Conservation (phyloP, 2,888 invertebrate genomes). For the Trichopoda pennipes region DNA sequence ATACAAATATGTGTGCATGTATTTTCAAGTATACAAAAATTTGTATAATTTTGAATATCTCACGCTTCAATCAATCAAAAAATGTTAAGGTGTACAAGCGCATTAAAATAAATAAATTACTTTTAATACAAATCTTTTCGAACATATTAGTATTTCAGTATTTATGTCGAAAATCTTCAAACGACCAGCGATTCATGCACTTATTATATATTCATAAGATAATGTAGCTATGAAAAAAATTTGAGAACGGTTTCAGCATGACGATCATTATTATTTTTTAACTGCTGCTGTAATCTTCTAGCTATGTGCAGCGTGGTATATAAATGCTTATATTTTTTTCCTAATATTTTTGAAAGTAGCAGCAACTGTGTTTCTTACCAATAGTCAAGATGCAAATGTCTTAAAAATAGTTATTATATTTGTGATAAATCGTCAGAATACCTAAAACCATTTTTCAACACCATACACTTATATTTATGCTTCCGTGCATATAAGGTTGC, state of each 20-base stretch:
- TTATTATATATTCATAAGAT: background rate
- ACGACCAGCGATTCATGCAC: conserved; percentile 8
- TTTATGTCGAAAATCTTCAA: conserved; percentile 1
- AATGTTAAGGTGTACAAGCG: conserved; percentile 1
- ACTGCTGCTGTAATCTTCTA: too few relatives aligned
- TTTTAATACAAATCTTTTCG: conserved; percentile 24
- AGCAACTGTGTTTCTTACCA: too few relatives aligned
- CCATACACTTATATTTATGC: too few relatives aligned
- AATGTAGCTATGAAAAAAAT: background rate
- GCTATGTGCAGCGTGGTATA: too few relatives aligned
- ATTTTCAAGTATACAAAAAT: conserved; percentile 8
- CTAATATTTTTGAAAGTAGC: too few relatives aligned
- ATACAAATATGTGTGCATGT: background rate
- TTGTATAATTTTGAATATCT: conserved; percentile 56
- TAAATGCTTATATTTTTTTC: too few relatives aligned
- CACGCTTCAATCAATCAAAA: conserved; percentile 65
- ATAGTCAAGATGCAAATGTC: too few relatives aligned
- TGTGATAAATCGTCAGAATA: too few relatives aligned
- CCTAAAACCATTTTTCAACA: background rate
- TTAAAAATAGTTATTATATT: too few relatives aligned
- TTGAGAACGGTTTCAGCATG: too few relatives aligned
- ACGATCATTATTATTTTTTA: too few relatives aligned
- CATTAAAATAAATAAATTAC: conserved; percentile 9
- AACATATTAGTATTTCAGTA: conserved; percentile 2
- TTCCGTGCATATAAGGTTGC: too few relatives aligned